These are phyloP conservation scores for Neoseiulus cucumeris DNA, from an alignment of 1,140 invertebrate species.

Conservation along the genomic window DNA sequence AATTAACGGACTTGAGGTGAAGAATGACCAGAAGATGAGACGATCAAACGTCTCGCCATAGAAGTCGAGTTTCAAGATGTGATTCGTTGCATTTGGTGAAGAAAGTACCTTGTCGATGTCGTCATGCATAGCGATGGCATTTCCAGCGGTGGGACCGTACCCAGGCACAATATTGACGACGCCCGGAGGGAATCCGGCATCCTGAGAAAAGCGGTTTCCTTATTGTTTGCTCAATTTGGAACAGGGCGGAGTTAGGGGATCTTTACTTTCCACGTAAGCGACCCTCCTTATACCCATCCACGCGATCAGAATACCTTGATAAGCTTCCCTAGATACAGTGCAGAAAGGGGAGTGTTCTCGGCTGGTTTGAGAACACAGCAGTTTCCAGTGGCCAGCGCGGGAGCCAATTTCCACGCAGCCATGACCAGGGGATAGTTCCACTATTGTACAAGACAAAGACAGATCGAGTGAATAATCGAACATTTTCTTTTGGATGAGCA, in stretches of 20 bases:
- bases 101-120: constrained; percentile 28
- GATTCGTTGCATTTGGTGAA: too few species aligned
- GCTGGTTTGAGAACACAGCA: constrained; percentile 81
- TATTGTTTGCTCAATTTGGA: too few species aligned
- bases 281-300: too few species aligned
- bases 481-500: too few species aligned
- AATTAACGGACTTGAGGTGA: too few species aligned
- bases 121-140: constrained; percentile 49
- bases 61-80: too few species aligned
- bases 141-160: constrained; percentile 57
- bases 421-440: constrained; percentile 96
- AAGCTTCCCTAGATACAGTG: constrained; percentile 67
- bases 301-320: constrained; percentile 37
- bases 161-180: constrained; percentile 53
- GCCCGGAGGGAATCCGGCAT: constrained; percentile 24
- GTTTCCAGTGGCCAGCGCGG: constrained; percentile 74
- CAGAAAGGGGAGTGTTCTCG: constrained; percentile 86
- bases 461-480: neutral
- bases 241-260: too few species aligned
- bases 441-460: constrained; percentile 17
- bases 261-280: too few species aligned
- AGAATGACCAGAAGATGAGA: too few species aligned
- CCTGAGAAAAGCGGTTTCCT: too few species aligned
- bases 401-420: constrained; percentile 87
- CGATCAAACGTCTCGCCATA: too few species aligned